Evolutionary conservation across 2,113 vertebrate species (phyloP).

Genomic region (Scartelaos histophorus): DNA sequence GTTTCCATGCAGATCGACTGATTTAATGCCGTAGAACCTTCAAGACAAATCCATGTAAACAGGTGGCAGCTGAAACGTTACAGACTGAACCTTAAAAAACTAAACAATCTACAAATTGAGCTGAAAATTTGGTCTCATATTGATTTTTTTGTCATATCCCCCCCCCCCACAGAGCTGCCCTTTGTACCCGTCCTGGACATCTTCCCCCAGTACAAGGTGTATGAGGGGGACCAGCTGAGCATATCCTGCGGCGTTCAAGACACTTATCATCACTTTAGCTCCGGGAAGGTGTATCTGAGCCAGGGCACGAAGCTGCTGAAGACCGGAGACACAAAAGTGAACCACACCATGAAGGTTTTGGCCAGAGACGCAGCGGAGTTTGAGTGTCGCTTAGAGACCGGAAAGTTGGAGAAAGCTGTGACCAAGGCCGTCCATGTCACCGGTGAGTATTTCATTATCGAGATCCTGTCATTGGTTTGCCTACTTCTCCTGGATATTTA

Average conservation of each 20-base stretch:
- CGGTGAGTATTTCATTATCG: conserved; percentile 55
- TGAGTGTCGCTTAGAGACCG: conserved; percentile 49
- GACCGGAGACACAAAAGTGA: neutral
- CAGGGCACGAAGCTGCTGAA: conserved; percentile 34
- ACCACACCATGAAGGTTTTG: conserved; percentile 20
- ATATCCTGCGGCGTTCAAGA: conserved; percentile 45
- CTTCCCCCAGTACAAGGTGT: conserved; percentile 42
- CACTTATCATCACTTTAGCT: rapidly evolving
- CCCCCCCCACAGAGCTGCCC: conserved; percentile 54
- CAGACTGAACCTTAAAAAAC: no score
- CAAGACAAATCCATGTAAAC: no score
- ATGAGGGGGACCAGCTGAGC: conserved; percentile 70
- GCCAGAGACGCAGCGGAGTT: conserved; percentile 46
- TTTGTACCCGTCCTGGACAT: conserved; percentile 52
- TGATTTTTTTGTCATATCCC: neutral
- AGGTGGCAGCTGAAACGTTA: no score
- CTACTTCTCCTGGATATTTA: no score
- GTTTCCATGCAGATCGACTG: no score
- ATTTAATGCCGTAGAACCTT: no score
- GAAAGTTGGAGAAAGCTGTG: conserved; percentile 21
- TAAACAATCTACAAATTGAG: no score
- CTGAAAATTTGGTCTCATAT: no score
- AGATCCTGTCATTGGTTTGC: neutral
- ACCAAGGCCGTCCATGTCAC: conserved; percentile 36
- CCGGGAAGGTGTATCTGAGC: conserved; percentile 14